Conservation (phyloP, 2,113 vertebrate genomes). For the Actenoides hombroni region DNA sequence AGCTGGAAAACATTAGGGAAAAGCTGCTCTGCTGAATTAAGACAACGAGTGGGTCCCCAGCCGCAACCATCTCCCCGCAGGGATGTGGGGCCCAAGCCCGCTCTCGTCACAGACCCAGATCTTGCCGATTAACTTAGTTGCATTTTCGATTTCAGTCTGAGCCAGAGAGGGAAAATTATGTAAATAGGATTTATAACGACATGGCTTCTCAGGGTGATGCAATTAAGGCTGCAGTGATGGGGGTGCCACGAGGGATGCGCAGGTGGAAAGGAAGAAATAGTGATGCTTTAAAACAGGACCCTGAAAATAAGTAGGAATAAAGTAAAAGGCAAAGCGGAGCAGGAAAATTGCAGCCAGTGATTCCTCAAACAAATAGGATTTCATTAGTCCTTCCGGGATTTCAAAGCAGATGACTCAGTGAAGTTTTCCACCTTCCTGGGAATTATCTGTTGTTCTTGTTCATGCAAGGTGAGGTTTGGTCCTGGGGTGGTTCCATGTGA, state of each 20-base stretch:
- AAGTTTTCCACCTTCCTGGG: neutral
- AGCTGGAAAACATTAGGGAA: neutral
- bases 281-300: fast-evolving
- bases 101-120: neutral
- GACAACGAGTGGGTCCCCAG: neutral
- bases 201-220: neutral
- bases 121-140: neutral
- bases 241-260: fast-evolving
- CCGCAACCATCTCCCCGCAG: fast-evolving
- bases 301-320: neutral
- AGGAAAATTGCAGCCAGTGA: fast-evolving
- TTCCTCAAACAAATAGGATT: neutral
- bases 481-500: neutral
- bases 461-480: neutral
- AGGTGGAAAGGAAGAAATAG: neutral
- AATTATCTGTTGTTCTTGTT: neutral
- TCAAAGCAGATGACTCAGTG: neutral
- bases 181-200: fast-evolving
- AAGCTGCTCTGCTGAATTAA: neutral
- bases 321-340: neutral
- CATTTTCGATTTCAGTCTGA: neutral
- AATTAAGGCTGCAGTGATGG: neutral
- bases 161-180: neutral
- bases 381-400: neutral
- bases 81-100: neutral